phyloP scores from a whole-genome alignment of 2,888 invertebrate genomes.

The Perizoma flavofasciatum region DNA sequence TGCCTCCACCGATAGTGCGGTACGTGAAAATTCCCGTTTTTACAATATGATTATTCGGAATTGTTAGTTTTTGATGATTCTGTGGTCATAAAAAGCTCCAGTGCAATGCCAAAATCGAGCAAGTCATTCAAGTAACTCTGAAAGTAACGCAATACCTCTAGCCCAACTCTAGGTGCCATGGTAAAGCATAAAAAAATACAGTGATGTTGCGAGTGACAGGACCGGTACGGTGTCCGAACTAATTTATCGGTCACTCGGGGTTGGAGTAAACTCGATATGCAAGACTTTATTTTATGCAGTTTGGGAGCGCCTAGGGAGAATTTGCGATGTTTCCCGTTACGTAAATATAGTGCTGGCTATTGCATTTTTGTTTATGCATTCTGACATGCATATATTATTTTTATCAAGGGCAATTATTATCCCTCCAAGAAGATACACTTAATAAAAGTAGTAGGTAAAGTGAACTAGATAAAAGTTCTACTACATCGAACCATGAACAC shows the following conservation, averaged over 20 bases:
- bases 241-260: conserved; percentile 26
- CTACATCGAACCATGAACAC: too few species aligned
- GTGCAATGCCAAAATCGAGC: too few species aligned
- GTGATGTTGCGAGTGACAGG: conserved; percentile 19
- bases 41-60: too few species aligned
- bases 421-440: too few species aligned
- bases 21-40: too few species aligned
- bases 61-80: background rate
- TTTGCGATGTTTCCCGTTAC: conserved; percentile 20
- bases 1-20: too few species aligned
- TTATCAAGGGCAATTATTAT: too few species aligned
- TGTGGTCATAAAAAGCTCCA: too few species aligned
- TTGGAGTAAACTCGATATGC: conserved; percentile 21
- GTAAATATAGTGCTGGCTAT: conserved; percentile 8
- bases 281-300: conserved; percentile 30
- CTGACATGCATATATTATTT: background rate
- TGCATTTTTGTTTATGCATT: background rate
- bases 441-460: too few species aligned
- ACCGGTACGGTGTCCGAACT: conserved; percentile 23
- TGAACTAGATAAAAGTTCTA: too few species aligned
- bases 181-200: conserved; percentile 12
- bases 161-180: background rate
- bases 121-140: too few species aligned
- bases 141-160: background rate
- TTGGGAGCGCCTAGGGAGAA: conserved; percentile 22